phyloP scores from a whole-genome alignment of 2,888 invertebrate genomes.

The Nesidiocoris tenuis region DNA sequence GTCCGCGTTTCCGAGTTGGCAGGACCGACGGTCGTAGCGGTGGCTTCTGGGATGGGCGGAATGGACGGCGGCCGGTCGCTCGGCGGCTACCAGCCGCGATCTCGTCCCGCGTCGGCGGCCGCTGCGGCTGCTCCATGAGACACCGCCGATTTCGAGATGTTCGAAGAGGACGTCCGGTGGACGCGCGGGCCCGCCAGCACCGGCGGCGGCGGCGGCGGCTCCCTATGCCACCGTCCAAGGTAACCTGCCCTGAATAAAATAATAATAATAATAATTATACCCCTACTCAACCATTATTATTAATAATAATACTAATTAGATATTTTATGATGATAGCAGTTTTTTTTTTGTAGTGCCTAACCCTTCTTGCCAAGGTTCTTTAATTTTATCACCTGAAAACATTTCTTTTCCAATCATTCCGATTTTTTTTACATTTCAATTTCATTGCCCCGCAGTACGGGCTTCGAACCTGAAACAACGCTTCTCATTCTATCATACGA shows the following conservation, averaged over 20 bases:
- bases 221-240: slow-evolving; percentile 49
- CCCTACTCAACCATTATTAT: no score
- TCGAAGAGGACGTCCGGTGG: slow-evolving; percentile 50
- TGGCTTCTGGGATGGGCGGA: neutral
- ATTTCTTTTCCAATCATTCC: no score
- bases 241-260: slow-evolving; percentile 21
- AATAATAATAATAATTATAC: neutral
- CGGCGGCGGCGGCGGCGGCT: slow-evolving; percentile 47
- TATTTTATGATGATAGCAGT: no score
- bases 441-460: no score
- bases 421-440: no score
- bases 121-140: slow-evolving; percentile 30
- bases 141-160: slow-evolving; percentile 46
- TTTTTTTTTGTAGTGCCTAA: no score
- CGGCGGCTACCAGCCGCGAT: neutral
- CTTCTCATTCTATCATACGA: no score
- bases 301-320: no score
- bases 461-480: no score
- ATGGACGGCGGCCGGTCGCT: neutral
- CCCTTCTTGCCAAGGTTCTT: no score
- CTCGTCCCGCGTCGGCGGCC: neutral
- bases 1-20: neutral
- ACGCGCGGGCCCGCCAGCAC: slow-evolving; percentile 48
- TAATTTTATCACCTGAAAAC: no score
- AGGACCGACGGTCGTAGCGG: neutral